Evolutionary conservation across 2,797 vertebrate genomes (phyloP).

Genomic region (Urosaurus nigricauda): DNA sequence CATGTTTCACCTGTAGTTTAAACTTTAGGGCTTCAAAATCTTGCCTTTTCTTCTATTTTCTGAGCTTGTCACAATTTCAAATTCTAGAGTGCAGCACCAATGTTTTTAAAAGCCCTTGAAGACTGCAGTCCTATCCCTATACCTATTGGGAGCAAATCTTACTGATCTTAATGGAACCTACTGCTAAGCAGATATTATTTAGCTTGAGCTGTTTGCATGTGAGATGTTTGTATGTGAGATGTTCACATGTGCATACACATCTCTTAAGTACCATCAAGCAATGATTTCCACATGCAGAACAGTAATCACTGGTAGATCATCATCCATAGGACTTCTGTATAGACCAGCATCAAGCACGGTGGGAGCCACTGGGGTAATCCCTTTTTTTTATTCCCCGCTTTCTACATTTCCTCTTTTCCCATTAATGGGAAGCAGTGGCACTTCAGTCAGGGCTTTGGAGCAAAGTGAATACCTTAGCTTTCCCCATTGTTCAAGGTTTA

Average conservation of each 20-base stretch:
- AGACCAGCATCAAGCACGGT: too few species aligned
- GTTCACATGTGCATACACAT: background rate
- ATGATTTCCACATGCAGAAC: too few species aligned
- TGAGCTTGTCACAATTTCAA: background rate
- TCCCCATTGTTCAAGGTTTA: too few species aligned
- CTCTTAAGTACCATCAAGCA: background rate
- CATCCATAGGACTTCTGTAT: background rate
- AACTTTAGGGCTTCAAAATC: background rate
- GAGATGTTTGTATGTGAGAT: too few species aligned
- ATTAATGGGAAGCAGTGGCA: background rate
- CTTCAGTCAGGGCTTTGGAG: background rate
- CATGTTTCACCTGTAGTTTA: background rate
- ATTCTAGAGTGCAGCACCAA: background rate
- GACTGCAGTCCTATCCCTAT: background rate
- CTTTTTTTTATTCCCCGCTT: too few species aligned
- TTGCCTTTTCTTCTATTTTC: background rate
- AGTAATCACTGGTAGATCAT: background rate
- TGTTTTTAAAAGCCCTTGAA: background rate
- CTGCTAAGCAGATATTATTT: background rate
- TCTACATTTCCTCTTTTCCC: background rate
- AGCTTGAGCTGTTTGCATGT: background rate
- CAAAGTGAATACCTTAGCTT: too few species aligned
- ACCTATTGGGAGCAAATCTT: background rate
- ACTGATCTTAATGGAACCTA: background rate
- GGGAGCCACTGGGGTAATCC: too few species aligned